Percentiles rank a stretch among this genome's conserved stretches.
phyloP scores from a whole-genome alignment of 53 echinoderm and acorn worm genomes.

The Arbacia lixula region DNA sequence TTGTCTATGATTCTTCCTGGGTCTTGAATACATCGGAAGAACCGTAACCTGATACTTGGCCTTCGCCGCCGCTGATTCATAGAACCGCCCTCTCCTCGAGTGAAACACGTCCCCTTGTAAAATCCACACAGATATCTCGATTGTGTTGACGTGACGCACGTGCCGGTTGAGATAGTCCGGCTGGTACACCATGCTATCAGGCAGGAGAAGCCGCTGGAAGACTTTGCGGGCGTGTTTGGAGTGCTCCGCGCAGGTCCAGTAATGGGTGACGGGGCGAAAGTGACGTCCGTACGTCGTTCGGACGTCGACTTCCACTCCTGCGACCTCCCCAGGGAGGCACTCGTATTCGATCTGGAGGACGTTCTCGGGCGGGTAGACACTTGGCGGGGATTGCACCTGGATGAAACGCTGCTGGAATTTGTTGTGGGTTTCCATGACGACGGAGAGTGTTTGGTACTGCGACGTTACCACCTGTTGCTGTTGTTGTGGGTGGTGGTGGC shows the following conservation, averaged over 20 bases:
- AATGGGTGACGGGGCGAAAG: background rate
- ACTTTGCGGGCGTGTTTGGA: constrained; percentile 22
- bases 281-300: constrained; percentile 10
- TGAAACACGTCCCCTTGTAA: background rate
- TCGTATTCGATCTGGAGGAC: constrained; percentile 29
- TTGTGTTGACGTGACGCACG: background rate
- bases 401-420: constrained; percentile 33
- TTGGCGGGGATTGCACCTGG: constrained; percentile 36
- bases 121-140: constrained; percentile 35
- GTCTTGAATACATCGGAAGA: constrained; percentile 19
- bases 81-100: background rate
- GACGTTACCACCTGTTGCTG: background rate
- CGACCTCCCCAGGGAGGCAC: constrained; percentile 17
- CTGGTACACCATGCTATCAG: constrained; percentile 35
- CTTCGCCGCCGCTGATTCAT: constrained; percentile 6
- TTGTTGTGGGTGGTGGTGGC: too few species aligned
- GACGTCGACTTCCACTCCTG: constrained; percentile 19
- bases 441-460: constrained; percentile 24
- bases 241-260: constrained; percentile 32
- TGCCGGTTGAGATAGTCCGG: constrained; percentile 43
- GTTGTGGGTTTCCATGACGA: constrained; percentile 46
- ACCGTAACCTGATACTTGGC: constrained; percentile 11
- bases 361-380: constrained; percentile 39
- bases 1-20: constrained; percentile 6
- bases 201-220: constrained; percentile 23